Evolutionary conservation across 2,113 vertebrate genomes (phyloP), one percentile per base, ranked within the genome.

Genomic region (Vulpes ferrilata): DNA sequence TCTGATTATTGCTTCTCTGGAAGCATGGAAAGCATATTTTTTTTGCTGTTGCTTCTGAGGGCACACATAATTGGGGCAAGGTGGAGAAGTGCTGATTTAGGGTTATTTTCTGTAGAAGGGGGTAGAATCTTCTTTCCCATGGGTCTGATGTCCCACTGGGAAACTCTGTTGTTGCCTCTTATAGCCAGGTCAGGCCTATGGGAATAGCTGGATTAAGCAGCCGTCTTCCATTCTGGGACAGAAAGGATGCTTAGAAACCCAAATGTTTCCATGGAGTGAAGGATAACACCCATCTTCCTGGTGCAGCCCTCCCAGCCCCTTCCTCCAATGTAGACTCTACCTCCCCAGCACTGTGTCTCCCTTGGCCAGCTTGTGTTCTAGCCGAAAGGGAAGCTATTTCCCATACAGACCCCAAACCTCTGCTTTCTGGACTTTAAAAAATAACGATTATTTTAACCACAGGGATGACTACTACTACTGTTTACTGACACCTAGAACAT

Each of bases 371-470:
- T 7, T 91, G 23, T 57, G 30, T 81, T 81, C 38, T 32, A 62
- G 53, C 48, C 78, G 88, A 23, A 0, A n/a, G 48, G 12, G 27
- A 43, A 20, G 60, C 7, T 20, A 23, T 43, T 95, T 83, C 53
- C 15, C 88, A 81, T 43, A 38, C 15, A 48, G 20, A 62, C 51
- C 43, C 82, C 73, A 73, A 81, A 25, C 27, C 7, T 74, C 74
- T 90, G n/a, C 20, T 7, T 88, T 59, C 84, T 86, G 32, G 89
- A 43, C 51, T 96, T 96, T 79, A 86, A 71, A 94, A 93, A 85
- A 79, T 53, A 79, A 55, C 82, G 22, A 38, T 84, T 48, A 71
- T 85, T 95, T 93, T 85, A 93, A 59, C 48, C 12, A 82, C 67
- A 84, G 48, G 57, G 38, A 55, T 57, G 51, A 78, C 96, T 60